Percentiles rank a stretch among this genome's conserved stretches.
Evolutionary conservation across 1,140 invertebrate genomes (phyloP).

Genomic region (Drosophila saltans): DNA sequence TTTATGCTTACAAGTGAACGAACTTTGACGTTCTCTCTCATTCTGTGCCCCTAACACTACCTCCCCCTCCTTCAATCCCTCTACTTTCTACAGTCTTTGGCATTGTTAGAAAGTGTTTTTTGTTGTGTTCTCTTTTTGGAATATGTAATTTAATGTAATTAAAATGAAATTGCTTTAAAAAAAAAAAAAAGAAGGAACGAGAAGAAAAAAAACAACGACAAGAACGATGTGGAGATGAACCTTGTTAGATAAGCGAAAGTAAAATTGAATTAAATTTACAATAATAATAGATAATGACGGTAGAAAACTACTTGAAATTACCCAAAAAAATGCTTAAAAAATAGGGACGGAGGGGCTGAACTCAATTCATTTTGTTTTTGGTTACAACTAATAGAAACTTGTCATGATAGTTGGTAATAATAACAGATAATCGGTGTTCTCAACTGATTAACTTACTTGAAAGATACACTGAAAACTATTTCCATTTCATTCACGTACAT

Average conservation of each 20-base stretch:
- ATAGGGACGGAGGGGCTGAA: too few species aligned
- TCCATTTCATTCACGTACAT: too few species aligned
- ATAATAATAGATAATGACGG: constrained; percentile 14
- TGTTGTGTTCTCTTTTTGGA: constrained; percentile 55
- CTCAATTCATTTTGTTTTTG: background rate
- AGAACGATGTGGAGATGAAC: constrained; percentile 40
- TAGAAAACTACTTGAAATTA: background rate
- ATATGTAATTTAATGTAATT: constrained; percentile 72
- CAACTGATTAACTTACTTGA: too few species aligned
- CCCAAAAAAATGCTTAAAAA: background rate
- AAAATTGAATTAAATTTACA: constrained; percentile 40
- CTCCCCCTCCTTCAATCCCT: background rate
- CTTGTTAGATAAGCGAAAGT: constrained; percentile 61
- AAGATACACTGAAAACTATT: too few species aligned
- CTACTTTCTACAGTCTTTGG: background rate
- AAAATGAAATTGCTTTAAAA: constrained; percentile 58
- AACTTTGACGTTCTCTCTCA: constrained; percentile 64
- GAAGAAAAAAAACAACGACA: constrained; percentile 10
- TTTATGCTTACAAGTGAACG: constrained; percentile 80
- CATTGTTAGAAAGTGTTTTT: constrained; percentile 67
- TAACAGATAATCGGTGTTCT: background rate
- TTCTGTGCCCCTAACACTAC: background rate
- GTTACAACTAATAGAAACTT: background rate
- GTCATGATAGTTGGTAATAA: constrained; percentile 1
- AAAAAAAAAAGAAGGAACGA: background rate